Evolutionary conservation across 2,113 vertebrate species (phyloP), one percentile per base, ranked within the genome.

Genomic region (Campylomormyrus tamandua): DNA sequence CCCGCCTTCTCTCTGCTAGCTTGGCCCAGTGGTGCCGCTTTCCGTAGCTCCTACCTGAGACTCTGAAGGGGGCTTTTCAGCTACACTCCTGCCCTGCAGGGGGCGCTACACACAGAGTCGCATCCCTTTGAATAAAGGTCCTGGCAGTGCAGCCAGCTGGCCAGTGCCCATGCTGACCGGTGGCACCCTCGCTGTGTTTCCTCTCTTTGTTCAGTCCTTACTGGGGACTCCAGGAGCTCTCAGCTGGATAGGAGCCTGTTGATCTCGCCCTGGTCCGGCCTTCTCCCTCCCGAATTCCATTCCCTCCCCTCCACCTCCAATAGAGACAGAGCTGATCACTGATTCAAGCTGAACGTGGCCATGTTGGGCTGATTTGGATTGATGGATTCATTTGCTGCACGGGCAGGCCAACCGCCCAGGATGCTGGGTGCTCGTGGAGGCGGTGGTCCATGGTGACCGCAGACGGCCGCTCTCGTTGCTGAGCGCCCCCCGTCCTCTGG

Each of bases 341-440:
- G 91, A 91, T 93, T 94, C 89, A 50, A 91, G 90, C 62, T 91
- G 89, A 93, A 91, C 91, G 90, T 89, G 90, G 89, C 84, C 91
- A 91, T 91, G 89, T 93, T 92, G 92, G 35, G 5, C 27, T 49
- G 42, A 90, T 93, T 93, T 91, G 87, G 91, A 88, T 62, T 90
- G 93, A 93, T 92, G 89, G 86, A 90, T 91, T 62, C 42, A 31
- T 90, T 50, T 77, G 62, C 90, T 84, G 87, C 87, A 35, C 58
- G 45, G 85, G 85, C 24, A 48, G 13, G 45, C 39, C 19, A 3
- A 39, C 31, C 42, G 31, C 1, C 31, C 5, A 0, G 39, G 39
- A 8, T 21, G 5, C 77, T 45, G 39, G 77, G 77, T 21, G 35
- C n/a, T 19, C 17, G 1, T 83, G 39, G 77, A 84, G 19, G 83